Evolutionary conservation across 1,140 invertebrate genomes (phyloP).

Genomic region (Pseudomyrmex sp.): DNA sequence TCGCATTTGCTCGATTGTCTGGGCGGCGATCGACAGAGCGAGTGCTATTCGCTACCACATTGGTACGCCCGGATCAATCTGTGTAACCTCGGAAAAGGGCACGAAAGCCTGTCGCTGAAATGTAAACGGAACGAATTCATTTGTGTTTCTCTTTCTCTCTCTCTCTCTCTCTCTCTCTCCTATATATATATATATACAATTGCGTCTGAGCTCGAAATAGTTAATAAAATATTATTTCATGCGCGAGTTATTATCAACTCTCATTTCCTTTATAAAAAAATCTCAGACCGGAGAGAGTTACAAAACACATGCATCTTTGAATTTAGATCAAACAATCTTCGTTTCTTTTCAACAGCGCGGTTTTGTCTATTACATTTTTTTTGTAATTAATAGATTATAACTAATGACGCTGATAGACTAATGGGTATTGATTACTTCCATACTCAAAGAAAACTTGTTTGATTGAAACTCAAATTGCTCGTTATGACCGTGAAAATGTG

Average conservation of each 20-base stretch:
- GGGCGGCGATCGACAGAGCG: slow-evolving; percentile 35
- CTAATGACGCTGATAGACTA: background rate
- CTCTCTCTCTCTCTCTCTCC: no score
- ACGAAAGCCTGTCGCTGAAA: slow-evolving; percentile 20
- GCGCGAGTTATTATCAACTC: background rate
- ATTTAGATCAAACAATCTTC: background rate
- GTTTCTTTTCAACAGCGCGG: no score
- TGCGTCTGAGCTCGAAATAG: background rate
- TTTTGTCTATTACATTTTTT: no score
- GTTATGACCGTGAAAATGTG: background rate
- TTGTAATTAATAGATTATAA: no score
- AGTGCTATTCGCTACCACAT: slow-evolving; percentile 42
- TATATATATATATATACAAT: background rate
- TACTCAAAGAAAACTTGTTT: background rate
- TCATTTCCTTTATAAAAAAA: background rate
- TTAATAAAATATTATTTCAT: background rate
- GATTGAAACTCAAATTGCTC: slow-evolving; percentile 12
- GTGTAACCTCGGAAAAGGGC: slow-evolving; percentile 23
- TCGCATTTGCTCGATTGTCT: slow-evolving; percentile 59
- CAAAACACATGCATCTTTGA: background rate
- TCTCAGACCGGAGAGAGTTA: no score
- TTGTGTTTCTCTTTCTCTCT: background rate
- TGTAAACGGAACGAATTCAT: slow-evolving; percentile 23
- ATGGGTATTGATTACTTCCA: background rate
- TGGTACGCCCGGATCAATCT: slow-evolving; percentile 36